Base-by-base conservation (phyloP, 2,113 vertebrate species). In the Tragelaphus strepsiceros region DNA sequence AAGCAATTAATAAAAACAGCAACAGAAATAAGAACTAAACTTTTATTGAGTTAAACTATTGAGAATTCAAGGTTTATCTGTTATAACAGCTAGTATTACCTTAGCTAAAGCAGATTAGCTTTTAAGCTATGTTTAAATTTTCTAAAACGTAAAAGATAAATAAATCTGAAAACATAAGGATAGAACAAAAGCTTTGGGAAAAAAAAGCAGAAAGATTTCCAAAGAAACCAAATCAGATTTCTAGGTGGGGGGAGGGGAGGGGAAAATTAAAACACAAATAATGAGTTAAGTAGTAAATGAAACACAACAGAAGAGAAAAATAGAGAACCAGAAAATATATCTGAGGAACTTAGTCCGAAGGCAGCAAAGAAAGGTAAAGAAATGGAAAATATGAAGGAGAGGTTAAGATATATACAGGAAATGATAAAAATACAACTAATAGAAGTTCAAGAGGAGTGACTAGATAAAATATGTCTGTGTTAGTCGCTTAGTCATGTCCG, bases 61-160 rank as follows among this genome's bases (percentile, higher is more conserved):
- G 90, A 95, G 74, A 94, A 94, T n/a, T 87, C 74, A 92, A 58
- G 19, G 24, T 39, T 90, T 64, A 82, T 26, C 71, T 90, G 32
- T 84, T 53, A 64, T 1, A 80, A 62, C 30, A 88, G 32, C 39
- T 85, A 86, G 14, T 35, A 30, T 71, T 88, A 83, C 35, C 22
- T 74, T 74, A 92, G 53, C 30, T 90, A 61, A 88, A 93, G 81
- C 12, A 88, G 77, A 95, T 80, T 35, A 77, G n/a, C 32, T 88
- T 90, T 95, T 96, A 95, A 93, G 88, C 28, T 54, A 78, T n/a
- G 32, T 53, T 93, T 97, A 85, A 67, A 59, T 61, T 30, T 93
- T 88, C 39, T 93, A 91, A 84, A 64, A 71, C 14, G 74, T 89
- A 92, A 89, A 78, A 61, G 21, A 80, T 64, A 88, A 95, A 95